Conservation (phyloP, 2,113 vertebrate genomes). For the Rhizomys pruinosus region DNA sequence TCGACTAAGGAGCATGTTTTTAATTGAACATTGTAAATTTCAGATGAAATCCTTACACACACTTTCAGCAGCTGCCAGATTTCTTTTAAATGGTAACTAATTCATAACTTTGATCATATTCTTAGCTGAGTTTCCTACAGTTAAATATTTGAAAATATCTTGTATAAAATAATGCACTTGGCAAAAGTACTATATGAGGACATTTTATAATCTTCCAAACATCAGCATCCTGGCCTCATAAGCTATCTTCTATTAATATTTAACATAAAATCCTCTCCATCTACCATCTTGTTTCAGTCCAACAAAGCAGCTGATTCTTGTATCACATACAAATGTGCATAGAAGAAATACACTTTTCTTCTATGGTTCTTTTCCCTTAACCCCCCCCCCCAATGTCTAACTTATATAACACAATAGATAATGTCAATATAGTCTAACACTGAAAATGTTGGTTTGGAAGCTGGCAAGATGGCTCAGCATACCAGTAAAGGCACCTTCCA, state of each 20-base stretch:
- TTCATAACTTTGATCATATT: slow-evolving; percentile 37
- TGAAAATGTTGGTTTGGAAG: not conserved
- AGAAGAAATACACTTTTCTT: slow-evolving; percentile 34
- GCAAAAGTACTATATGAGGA: not conserved
- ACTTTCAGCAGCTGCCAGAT: slow-evolving; percentile 47
- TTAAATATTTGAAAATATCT: slow-evolving; percentile 48
- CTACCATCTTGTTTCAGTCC: not conserved
- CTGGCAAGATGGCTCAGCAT: not conserved
- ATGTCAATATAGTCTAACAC: slow-evolving; percentile 10
- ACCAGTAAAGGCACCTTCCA: not conserved
- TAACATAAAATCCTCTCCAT: not conserved
- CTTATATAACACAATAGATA: not conserved
- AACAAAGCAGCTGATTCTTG: not conserved
- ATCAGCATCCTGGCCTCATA: not conserved
- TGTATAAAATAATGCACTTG: slow-evolving; percentile 33
- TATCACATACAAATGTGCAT: not conserved
- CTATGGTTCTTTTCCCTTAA: slow-evolving; percentile 24
- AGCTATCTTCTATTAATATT: not conserved
- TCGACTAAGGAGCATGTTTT: slow-evolving; percentile 27
- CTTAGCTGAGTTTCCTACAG: not conserved
- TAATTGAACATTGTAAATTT: slow-evolving; percentile 30
- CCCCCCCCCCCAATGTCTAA: not conserved
- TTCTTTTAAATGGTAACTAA: not conserved
- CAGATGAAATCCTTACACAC: slow-evolving; percentile 47
- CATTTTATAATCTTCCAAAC: slow-evolving; percentile 10